Evolutionary conservation across 2,888 invertebrate genomes (phyloP).

Genomic region (Biston stratarius): DNA sequence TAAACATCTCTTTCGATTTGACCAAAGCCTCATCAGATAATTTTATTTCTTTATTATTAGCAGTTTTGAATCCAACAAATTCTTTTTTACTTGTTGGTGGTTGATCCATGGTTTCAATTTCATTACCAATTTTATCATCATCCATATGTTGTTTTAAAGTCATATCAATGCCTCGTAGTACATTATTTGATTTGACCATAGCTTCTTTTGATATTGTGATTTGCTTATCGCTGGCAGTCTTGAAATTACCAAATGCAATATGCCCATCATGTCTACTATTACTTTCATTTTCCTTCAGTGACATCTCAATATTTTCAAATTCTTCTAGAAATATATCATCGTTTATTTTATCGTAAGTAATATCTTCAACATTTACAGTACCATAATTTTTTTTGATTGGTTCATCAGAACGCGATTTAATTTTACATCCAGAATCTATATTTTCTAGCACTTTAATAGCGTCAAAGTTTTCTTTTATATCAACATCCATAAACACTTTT

Average conservation of each 20-base stretch:
- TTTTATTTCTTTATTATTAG: conserved; percentile 55
- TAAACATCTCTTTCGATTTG: conserved; percentile 57
- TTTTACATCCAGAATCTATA: not conserved
- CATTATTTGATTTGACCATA: conserved; percentile 47
- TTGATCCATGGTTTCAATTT: not conserved
- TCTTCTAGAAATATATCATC: conserved; percentile 52
- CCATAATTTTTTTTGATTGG: not conserved
- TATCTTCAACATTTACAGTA: conserved; percentile 36
- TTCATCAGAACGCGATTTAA: not conserved
- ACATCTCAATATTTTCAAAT: conserved; percentile 60
- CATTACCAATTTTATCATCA: not conserved
- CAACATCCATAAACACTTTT: conserved; percentile 22
- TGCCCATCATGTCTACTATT: not conserved
- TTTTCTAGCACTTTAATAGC: not conserved
- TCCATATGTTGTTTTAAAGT: conserved; percentile 7
- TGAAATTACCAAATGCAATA: conserved; percentile 50
- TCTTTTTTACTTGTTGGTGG: conserved; percentile 7
- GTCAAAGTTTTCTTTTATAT: conserved; percentile 15
- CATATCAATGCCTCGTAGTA: conserved; percentile 52
- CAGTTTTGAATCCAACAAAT: conserved; percentile 57
- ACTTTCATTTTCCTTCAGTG: conserved; percentile 43
- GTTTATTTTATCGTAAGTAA: conserved; percentile 25
- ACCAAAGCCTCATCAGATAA: conserved; percentile 58
- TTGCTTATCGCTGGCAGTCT: conserved; percentile 62
- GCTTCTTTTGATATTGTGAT: conserved; percentile 55